These are phyloP conservation scores for Venustoraphidia nigricollis DNA, from an alignment of 2,888 invertebrate species.

Conservation along the genomic window DNA sequence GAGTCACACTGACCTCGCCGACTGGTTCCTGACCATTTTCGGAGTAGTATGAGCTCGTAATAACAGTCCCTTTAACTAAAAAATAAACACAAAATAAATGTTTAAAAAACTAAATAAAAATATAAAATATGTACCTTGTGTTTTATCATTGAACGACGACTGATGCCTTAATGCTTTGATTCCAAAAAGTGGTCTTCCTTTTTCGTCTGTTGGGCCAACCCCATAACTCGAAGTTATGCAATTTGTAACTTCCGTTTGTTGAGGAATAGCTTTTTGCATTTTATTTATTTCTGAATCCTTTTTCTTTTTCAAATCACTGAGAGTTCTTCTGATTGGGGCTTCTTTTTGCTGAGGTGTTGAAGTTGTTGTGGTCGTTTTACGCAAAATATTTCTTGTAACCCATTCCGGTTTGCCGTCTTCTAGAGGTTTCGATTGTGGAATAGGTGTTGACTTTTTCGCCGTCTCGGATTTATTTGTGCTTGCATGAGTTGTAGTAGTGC, in stretches of 20 bases:
- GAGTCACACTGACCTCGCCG: conserved; percentile 51
- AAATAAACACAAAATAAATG: not conserved
- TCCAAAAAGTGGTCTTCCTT: conserved; percentile 65
- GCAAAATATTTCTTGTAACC: conserved; percentile 42
- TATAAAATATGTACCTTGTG: conserved; percentile 37
- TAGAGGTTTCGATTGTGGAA: conserved; percentile 23
- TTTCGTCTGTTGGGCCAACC: conserved; percentile 67
- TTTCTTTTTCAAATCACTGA: conserved; percentile 11
- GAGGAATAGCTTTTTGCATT: conserved; percentile 24
- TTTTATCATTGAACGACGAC: conserved; percentile 40
- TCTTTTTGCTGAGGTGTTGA: conserved; percentile 12
- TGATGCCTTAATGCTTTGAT: conserved; percentile 52
- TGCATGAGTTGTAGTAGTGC: conserved; percentile 13
- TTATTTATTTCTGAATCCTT: conserved; percentile 25
- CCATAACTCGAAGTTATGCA: conserved; percentile 69
- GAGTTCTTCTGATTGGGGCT: conserved; percentile 26
- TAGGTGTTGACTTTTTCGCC: conserved; percentile 20
- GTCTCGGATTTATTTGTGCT: conserved; percentile 11
- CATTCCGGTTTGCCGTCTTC: conserved; percentile 43
- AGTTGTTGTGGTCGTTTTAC: conserved; percentile 32
- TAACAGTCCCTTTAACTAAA: conserved; percentile 54
- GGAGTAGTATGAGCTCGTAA: conserved; percentile 50
- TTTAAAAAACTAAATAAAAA: not conserved
- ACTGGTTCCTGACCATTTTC: conserved; percentile 53
- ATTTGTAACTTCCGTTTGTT: conserved; percentile 34